These are phyloP conservation scores for Epinephelus coioides DNA, from an alignment of 2,797 vertebrate genomes.

Conservation along the genomic window DNA sequence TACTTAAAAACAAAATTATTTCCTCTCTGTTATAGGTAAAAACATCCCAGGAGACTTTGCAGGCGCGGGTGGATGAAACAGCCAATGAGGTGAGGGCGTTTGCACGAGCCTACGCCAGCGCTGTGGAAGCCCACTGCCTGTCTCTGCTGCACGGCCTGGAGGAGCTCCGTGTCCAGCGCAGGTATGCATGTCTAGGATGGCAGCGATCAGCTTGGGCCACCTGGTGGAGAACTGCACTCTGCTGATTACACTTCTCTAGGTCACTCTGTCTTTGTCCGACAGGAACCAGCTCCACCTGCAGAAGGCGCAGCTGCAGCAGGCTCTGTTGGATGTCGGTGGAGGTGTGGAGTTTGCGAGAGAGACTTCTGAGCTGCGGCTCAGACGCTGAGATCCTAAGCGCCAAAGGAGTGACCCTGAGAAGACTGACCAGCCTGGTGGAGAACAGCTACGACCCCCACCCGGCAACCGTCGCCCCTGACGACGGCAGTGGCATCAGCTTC, in stretches of 20 bases:
- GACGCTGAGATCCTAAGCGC: constrained; percentile 91
- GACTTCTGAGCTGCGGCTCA: constrained; percentile 88
- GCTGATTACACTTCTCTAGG: no score
- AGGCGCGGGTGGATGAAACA: constrained; percentile 73
- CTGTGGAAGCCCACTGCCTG: constrained; percentile 89
- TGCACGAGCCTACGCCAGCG: constrained; percentile 86
- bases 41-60: constrained; percentile 75
- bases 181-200: constrained; percentile 41
- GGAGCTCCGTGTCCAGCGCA: constrained; percentile 86
- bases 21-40: constrained; percentile 72
- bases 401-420: constrained; percentile 88
- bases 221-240: no score
- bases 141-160: constrained; percentile 89
- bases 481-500: constrained; percentile 86
- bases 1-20: neutral
- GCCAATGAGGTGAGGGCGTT: constrained; percentile 86
- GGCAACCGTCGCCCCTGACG: constrained; percentile 66
- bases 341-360: constrained; percentile 90
- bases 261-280: neutral
- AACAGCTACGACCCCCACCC: constrained; percentile 73
- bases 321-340: constrained; percentile 87
- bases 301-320: constrained; percentile 91
- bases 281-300: constrained; percentile 91
- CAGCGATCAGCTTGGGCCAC: no score
- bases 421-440: constrained; percentile 86